Base-by-base conservation (phyloP, 2,113 vertebrate species). In the Osmerus mordax region DNA sequence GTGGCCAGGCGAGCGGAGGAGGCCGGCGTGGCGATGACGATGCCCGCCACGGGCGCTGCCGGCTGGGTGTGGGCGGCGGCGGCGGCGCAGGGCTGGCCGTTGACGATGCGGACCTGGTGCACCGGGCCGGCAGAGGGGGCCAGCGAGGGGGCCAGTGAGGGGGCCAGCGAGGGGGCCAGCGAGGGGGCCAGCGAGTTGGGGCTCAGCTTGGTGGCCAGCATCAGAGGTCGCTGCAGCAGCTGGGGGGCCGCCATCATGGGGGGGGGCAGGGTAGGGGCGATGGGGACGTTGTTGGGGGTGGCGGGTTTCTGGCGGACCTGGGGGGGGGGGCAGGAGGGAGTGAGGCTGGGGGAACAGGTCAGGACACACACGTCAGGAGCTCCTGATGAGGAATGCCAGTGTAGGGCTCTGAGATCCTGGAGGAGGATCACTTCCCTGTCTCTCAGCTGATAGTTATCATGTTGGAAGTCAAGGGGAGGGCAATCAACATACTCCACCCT, bases 231-330 rank as follows among this genome's bases (percentile, higher is more conserved):
- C 92, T 98, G 97, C 78, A 98, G 94, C 82, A 98, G 91, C 73
- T 97, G 96, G 79, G 96, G 96, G 78, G 97, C 95, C 32, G 96
- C 95, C 91, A 99, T 95, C 96, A 98, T 98, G 60, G 97, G 96
- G 9, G 97, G 96, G 78, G 96, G 96, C 58, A 96, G 97, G 28
- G 97, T 96, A 61, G 97, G 97, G 73, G 97, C 96, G 58, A 99
- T 99, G 84, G 97, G 95, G 85, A 99, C 93, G 78, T 97, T 98
- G 89, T 64, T 64, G 29, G 96, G 94, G 61, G 92, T 89, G 85
- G 93, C 90, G 72, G 94, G 92, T 84, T 98, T 98, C 65, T 96
- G 94, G 90, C 96, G 93, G 86, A 98, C 97, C 96, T 99, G 87
- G 1, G 12, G 15, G 64, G 74, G 28, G 56, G 52, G 29, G 52